Evolutionary conservation across 2,888 invertebrate species (phyloP).

Genomic region (Meghimatium bilineatum): DNA sequence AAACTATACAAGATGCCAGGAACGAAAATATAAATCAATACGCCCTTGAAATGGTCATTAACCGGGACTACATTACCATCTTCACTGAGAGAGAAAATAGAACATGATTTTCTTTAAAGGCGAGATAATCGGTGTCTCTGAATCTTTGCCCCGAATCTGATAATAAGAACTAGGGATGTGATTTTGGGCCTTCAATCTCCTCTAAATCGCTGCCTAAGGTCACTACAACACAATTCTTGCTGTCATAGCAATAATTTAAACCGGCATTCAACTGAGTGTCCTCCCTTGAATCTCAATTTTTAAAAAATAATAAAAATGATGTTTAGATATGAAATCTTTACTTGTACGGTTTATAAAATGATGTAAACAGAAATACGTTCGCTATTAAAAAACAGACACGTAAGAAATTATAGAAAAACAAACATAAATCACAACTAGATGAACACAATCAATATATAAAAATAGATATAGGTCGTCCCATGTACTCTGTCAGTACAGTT

Average conservation of each 20-base stretch:
- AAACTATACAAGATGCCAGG: background rate
- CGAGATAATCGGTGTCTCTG: background rate
- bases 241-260: background rate
- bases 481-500: no score
- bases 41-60: background rate
- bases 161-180: no score
- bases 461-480: no score
- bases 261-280: background rate
- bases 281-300: background rate
- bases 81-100: background rate
- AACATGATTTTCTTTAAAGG: background rate
- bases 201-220: background rate
- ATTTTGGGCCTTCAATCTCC: background rate
- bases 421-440: no score
- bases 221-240: background rate
- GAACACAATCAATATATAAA: no score
- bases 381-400: no score
- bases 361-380: no score
- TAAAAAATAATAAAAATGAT: no score
- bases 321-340: no score
- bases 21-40: background rate
- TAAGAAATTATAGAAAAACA: no score
- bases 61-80: background rate
- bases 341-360: no score
- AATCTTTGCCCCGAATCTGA: background rate